Evolutionary conservation across 2,888 invertebrate genomes (phyloP).

Genomic region (Mechanitis mazaeus): DNA sequence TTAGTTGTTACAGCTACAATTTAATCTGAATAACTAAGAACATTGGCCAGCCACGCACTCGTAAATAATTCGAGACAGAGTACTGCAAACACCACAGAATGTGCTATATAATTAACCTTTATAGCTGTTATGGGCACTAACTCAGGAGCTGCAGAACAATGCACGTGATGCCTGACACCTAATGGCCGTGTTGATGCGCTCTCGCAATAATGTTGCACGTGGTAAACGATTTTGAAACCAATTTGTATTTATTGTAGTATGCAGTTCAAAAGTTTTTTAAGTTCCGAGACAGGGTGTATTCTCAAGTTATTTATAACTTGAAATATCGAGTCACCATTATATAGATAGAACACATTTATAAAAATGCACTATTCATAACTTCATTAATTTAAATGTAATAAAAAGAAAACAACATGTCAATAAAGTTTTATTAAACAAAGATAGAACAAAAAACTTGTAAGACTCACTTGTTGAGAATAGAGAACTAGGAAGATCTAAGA

Average conservation of each 20-base stretch:
- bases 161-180: constrained; percentile 58
- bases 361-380: not conserved
- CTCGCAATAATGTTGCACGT: constrained; percentile 46
- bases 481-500: constrained; percentile 17
- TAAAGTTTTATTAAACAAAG: not conserved
- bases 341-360: not conserved
- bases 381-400: not conserved
- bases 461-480: not conserved
- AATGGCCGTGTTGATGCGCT: constrained; percentile 56
- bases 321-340: not conserved
- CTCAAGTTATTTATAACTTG: not conserved
- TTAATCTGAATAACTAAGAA: constrained; percentile 16
- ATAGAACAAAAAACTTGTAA: constrained; percentile 2
- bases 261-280: not conserved
- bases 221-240: constrained; percentile 11
- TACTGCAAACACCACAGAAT: constrained; percentile 51
- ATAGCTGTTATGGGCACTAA: constrained; percentile 62
- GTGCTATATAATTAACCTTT: constrained; percentile 69
- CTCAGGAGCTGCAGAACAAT: constrained; percentile 62
- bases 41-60: constrained; percentile 42
- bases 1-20: not conserved
- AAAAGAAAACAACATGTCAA: constrained; percentile 11
- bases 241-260: constrained; percentile 1
- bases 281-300: not conserved
- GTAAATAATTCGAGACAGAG: constrained; percentile 59